A percentile compares a stretch with the other conserved stretches of the same genome.
phyloP scores from a whole-genome alignment of 2,113 vertebrate genomes.

The Takifugu flavidus region DNA sequence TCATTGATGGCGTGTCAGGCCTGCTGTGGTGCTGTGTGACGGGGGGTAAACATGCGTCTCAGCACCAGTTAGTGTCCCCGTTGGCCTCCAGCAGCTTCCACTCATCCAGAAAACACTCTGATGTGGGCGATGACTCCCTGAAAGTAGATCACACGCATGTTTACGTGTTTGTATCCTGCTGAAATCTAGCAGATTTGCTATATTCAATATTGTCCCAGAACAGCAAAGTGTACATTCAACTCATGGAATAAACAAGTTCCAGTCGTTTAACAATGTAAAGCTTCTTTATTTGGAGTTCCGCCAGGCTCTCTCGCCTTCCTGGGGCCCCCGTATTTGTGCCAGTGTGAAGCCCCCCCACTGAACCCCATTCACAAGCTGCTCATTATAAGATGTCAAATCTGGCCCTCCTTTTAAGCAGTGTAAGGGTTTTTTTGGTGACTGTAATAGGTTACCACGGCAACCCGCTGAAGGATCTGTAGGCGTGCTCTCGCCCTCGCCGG shows the following conservation, averaged over 20 bases:
- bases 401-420: conserved; percentile 33
- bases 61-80: too few relatives aligned
- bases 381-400: conserved; percentile 64
- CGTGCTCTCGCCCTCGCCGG: conserved; percentile 28
- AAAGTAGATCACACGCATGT: conserved; percentile 39
- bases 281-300: conserved; percentile 7
- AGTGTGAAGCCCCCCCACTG: conserved; percentile 35
- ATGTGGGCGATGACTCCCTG: neutral
- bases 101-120: conserved; percentile 18
- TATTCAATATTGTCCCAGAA: conserved; percentile 19
- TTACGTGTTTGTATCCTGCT: conserved; percentile 21
- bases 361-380: conserved; percentile 48
- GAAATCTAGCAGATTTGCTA: neutral
- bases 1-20: too few relatives aligned
- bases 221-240: neutral
- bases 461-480: conserved; percentile 28
- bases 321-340: conserved; percentile 3
- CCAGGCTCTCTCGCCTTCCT: conserved; percentile 15
- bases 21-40: too few relatives aligned
- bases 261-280: conserved; percentile 9
- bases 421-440: conserved; percentile 14
- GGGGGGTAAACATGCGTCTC: too few relatives aligned
- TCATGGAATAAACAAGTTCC: conserved; percentile 16
- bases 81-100: too few relatives aligned
- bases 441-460: conserved; percentile 61